phyloP scores from a whole-genome alignment of 64 coral and sea anemone species.

The Astreopora myriophthalma region DNA sequence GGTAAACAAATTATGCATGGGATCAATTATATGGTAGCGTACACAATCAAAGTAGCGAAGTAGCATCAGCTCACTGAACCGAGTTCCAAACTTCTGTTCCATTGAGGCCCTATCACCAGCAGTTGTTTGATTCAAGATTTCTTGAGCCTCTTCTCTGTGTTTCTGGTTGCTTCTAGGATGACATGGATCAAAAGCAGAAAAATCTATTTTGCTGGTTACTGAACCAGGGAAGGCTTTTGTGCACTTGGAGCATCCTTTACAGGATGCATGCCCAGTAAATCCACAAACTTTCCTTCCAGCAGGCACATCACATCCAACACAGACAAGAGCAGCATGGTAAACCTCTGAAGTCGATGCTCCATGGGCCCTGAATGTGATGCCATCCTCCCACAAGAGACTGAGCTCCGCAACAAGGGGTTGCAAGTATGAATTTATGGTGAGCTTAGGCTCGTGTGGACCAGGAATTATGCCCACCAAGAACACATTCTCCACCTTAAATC shows the following conservation, averaged over 20 bases:
- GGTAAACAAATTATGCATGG: slow-evolving; percentile 46
- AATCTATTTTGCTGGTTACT: slow-evolving; percentile 14
- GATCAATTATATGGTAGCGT: slow-evolving; percentile 33
- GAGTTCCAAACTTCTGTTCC: slow-evolving; percentile 30
- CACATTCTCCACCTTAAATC: slow-evolving; percentile 44
- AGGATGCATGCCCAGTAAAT: slow-evolving; percentile 39
- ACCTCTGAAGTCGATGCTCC: background rate
- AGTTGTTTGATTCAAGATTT: slow-evolving; percentile 32
- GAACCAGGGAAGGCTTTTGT: slow-evolving; percentile 9
- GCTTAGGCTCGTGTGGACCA: slow-evolving; percentile 44
- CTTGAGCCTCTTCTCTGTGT: background rate
- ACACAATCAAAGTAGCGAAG: slow-evolving; percentile 72
- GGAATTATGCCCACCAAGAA: slow-evolving; percentile 46
- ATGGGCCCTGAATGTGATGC: slow-evolving; percentile 16
- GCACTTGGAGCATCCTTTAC: slow-evolving; percentile 44
- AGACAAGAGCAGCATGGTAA: slow-evolving; percentile 51
- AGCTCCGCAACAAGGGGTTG: slow-evolving; percentile 48
- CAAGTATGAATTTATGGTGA: background rate
- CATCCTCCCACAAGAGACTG: slow-evolving; percentile 55
- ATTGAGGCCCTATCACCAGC: background rate
- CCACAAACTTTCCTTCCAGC: slow-evolving; percentile 69
- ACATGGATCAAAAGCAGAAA: slow-evolving; percentile 7
- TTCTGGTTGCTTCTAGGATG: background rate
- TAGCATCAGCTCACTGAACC: slow-evolving; percentile 42
- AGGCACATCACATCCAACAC: slow-evolving; percentile 62